phyloP scores from a whole-genome alignment of 1,140 invertebrate genomes.

The Microplitis mediator region DNA sequence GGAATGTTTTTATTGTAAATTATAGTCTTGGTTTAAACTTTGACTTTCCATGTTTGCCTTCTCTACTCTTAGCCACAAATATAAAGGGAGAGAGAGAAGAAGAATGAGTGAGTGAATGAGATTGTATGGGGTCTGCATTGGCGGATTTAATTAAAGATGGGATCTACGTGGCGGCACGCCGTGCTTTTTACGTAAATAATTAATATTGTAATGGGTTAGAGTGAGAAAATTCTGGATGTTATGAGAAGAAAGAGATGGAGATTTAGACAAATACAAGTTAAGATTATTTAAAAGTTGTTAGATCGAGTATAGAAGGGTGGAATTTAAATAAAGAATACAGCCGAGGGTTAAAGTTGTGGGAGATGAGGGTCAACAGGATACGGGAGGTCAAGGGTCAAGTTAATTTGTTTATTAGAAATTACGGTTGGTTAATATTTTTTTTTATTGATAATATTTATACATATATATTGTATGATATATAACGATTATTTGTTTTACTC shows the following conservation, averaged over 20 bases:
- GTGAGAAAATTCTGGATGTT: conserved; percentile 10
- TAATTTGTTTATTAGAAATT: background rate
- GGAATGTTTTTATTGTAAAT: background rate
- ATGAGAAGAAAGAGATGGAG: background rate
- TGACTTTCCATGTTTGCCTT: background rate
- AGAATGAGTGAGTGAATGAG: background rate
- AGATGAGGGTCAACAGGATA: conserved; percentile 25
- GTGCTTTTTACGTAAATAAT: conserved; percentile 48
- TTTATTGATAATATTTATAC: background rate
- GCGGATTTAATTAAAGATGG: conserved; percentile 49
- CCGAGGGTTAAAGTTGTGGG: conserved; percentile 11
- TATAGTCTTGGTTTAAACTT: background rate
- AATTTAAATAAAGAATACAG: background rate
- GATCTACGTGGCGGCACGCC: conserved; percentile 44
- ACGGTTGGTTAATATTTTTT: background rate
- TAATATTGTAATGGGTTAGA: conserved; percentile 44
- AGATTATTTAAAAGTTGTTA: background rate
- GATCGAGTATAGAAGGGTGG: background rate
- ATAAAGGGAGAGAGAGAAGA: background rate
- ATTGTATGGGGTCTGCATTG: conserved; percentile 33
- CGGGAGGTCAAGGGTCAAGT: conserved; percentile 13
- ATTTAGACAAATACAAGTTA: background rate
- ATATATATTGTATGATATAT: no score
- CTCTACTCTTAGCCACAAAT: background rate
- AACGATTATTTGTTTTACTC: no score